Percentiles rank a stretch among this genome's conserved stretches.
Evolutionary conservation across 2,888 invertebrate genomes (phyloP).

Genomic region (Protophormia terraenovae): DNA sequence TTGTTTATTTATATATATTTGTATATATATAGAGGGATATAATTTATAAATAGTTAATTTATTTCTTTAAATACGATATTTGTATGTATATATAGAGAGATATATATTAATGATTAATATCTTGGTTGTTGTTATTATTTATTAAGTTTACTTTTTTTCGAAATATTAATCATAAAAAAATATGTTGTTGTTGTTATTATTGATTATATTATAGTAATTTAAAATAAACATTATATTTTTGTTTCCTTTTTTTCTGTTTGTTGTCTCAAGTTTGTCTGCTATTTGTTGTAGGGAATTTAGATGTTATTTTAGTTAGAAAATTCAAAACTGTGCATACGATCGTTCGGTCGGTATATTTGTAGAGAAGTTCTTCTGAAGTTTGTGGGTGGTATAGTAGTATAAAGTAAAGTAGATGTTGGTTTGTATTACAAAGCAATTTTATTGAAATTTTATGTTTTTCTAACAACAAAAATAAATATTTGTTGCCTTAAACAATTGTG

Average conservation of each 20-base stretch:
- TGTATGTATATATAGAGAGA: conserved; percentile 39
- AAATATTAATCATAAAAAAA: conserved; percentile 32
- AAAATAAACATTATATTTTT: no score
- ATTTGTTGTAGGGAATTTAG: neutral
- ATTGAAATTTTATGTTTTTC: neutral
- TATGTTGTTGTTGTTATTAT: neutral
- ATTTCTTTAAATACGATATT: conserved; percentile 49
- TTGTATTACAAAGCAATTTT: neutral
- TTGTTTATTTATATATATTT: neutral
- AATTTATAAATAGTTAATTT: conserved; percentile 27
- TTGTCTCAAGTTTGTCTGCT: no score
- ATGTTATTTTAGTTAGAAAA: neutral
- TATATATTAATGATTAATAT: conserved; percentile 47
- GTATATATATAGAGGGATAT: conserved; percentile 23
- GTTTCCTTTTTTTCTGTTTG: no score
- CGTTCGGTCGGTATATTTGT: neutral
- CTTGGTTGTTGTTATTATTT: conserved; percentile 22
- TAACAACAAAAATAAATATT: neutral
- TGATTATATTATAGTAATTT: no score
- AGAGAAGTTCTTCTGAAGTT: no score
- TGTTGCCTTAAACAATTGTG: neutral
- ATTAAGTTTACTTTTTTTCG: neutral
- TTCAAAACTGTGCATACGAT: neutral
- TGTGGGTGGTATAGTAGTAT: no score
- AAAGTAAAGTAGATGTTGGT: neutral